phyloP scores from a whole-genome alignment of 1,140 invertebrate genomes.

The Euwallacea fornicatus region DNA sequence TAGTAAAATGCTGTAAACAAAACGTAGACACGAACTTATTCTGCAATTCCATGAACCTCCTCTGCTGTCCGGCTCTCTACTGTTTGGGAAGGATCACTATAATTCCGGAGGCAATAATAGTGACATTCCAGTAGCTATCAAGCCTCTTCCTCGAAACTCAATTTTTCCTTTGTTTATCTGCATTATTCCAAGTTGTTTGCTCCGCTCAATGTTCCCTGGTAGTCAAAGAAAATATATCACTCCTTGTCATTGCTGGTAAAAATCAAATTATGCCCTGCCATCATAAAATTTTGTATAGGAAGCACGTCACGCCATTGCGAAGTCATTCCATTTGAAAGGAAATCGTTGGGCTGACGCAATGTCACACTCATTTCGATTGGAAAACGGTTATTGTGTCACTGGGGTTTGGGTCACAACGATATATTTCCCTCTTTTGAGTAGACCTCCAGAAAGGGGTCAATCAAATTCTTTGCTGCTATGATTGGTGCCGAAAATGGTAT shows the following conservation, averaged over 20 bases:
- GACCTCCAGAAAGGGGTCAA: slow-evolving; percentile 1
- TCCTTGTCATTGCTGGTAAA: slow-evolving; percentile 2
- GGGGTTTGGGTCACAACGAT: slow-evolving; percentile 27
- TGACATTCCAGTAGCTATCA: too few relatives aligned
- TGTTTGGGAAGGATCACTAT: too few relatives aligned
- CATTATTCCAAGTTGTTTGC: too few relatives aligned
- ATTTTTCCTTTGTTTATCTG: too few relatives aligned
- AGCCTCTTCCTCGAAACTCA: too few relatives aligned
- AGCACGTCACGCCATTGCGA: slow-evolving; percentile 13
- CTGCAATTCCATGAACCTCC: too few relatives aligned
- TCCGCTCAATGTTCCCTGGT: too few relatives aligned
- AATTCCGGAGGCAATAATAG: too few relatives aligned
- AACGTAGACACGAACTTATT: too few relatives aligned
- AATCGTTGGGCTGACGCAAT: slow-evolving; percentile 27
- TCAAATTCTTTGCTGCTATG: slow-evolving; percentile 4
- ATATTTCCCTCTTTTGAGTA: slow-evolving; percentile 12
- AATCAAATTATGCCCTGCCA: slow-evolving; percentile 17
- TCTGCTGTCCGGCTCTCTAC: too few relatives aligned
- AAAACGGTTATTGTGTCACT: slow-evolving; percentile 31
- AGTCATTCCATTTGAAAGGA: slow-evolving; percentile 10
- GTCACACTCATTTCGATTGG: slow-evolving; percentile 26
- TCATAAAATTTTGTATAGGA: slow-evolving; percentile 23
- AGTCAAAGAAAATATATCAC: neutral
- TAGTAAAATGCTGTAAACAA: too few relatives aligned
- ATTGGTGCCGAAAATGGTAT: neutral